phyloP scores from a whole-genome alignment of 2,797 vertebrate genomes.

The Lithobates pipiens region DNA sequence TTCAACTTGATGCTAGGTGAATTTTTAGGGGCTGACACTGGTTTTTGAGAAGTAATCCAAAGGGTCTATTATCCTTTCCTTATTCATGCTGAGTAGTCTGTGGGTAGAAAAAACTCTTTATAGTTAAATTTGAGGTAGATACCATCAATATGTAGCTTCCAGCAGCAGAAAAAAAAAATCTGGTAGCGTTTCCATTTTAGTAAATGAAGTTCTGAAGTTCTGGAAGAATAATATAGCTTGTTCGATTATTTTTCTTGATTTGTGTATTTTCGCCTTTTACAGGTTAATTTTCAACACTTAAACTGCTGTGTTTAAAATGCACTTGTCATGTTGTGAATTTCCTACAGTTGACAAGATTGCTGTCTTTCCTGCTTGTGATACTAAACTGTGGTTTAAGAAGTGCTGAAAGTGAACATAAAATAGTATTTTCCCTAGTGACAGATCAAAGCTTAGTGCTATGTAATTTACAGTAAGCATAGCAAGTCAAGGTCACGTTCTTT shows the following conservation, averaged over 20 bases:
- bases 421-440: slow-evolving; percentile 26
- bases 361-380: slow-evolving; percentile 11
- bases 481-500: slow-evolving; percentile 44
- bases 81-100: no score
- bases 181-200: no score
- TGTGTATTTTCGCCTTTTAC: not conserved
- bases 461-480: slow-evolving; percentile 31
- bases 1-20: no score
- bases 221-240: no score
- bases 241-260: not conserved
- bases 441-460: slow-evolving; percentile 38
- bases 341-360: slow-evolving; percentile 16
- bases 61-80: no score
- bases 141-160: no score
- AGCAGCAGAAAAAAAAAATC: no score
- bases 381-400: slow-evolving; percentile 6
- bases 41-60: no score
- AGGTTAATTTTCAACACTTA: not conserved
- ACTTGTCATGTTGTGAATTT: not conserved
- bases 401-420: slow-evolving; percentile 33
- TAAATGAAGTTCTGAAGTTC: no score
- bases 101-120: no score
- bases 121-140: no score
- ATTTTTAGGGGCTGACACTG: no score
- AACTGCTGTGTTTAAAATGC: not conserved